Evolutionary conservation across 2,797 vertebrate species (phyloP).

Genomic region (Peromyscus eremicus): DNA sequence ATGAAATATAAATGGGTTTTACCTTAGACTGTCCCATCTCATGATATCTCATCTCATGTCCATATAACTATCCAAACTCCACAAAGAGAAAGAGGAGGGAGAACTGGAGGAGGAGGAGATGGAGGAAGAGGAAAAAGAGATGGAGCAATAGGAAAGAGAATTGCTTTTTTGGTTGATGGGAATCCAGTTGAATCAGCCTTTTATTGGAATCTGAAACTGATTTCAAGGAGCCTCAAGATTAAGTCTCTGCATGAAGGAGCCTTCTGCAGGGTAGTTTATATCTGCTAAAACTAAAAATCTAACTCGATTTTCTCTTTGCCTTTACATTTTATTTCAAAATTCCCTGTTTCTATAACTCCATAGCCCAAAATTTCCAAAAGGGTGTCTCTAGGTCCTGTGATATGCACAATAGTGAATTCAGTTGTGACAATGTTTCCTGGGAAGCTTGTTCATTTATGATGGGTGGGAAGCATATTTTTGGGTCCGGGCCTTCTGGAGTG

Average conservation of each 20-base stretch:
- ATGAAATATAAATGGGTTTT: background rate
- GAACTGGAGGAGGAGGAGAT: background rate
- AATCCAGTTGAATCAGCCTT: background rate
- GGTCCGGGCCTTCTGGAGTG: background rate
- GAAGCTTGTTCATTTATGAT: background rate
- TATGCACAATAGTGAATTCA: background rate
- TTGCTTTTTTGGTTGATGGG: background rate
- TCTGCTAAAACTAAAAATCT: constrained; percentile 9
- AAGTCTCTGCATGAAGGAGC: background rate
- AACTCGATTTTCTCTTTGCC: constrained; percentile 9
- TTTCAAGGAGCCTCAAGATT: background rate
- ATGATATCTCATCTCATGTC: no score
- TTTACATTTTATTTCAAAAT: constrained; percentile 8
- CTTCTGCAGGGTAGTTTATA: background rate
- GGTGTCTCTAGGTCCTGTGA: background rate
- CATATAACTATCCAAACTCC: background rate
- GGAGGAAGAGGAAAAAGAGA: background rate
- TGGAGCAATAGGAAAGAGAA: background rate
- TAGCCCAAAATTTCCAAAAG: background rate
- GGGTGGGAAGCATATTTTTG: background rate
- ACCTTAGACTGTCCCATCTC: background rate
- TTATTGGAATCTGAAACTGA: background rate
- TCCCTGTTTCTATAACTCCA: background rate
- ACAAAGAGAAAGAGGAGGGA: background rate
- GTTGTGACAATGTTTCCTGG: background rate